phyloP scores from a whole-genome alignment of 2,888 invertebrate species.

The Tipula helvola region DNA sequence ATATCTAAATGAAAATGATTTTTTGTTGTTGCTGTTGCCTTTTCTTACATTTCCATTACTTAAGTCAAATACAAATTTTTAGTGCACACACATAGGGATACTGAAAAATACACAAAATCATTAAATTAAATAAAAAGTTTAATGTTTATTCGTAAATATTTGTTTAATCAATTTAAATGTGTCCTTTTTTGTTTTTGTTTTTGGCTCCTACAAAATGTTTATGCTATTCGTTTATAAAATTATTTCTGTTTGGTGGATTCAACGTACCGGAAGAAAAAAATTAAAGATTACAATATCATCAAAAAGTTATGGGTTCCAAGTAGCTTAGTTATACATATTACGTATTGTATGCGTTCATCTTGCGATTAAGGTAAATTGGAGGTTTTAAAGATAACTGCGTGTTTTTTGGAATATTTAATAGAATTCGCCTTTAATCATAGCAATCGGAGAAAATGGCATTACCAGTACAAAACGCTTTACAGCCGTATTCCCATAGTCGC shows the following conservation, averaged over 20 bases:
- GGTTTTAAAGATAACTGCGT: background rate
- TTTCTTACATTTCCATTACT: background rate
- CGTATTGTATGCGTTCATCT: background rate
- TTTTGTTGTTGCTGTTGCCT: background rate
- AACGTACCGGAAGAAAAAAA: background rate
- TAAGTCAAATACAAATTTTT: background rate
- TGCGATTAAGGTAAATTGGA: background rate
- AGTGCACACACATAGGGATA: background rate
- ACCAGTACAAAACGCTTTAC: too few relatives aligned
- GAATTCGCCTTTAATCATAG: too few relatives aligned
- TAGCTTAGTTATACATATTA: background rate
- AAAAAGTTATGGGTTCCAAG: background rate
- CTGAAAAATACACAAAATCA: background rate
- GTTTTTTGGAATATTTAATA: background rate
- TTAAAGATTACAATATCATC: background rate
- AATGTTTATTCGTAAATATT: background rate
- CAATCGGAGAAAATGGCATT: too few relatives aligned
- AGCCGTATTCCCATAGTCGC: too few relatives aligned
- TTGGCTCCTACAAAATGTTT: background rate
- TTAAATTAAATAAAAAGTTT: background rate
- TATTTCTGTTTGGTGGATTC: background rate
- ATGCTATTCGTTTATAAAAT: background rate
- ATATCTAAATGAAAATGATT: background rate
- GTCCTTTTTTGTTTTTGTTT: background rate
- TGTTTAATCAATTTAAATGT: background rate